phyloP scores from a whole-genome alignment of 2,888 invertebrate species.

The Colletes collaris region DNA sequence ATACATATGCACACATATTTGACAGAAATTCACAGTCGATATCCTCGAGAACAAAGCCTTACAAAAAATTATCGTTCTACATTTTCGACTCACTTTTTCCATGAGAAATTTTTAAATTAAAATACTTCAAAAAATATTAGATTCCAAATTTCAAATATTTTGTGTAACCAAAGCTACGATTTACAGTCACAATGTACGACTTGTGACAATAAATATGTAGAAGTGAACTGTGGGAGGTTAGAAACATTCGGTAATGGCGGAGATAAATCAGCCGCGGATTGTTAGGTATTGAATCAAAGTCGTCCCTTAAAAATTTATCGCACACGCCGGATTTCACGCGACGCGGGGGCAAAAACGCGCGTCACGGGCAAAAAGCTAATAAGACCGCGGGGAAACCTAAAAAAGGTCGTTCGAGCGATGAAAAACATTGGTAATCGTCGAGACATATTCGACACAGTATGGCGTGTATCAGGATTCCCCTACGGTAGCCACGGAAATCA shows the following conservation, averaged over 20 bases:
- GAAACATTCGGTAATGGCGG: background rate
- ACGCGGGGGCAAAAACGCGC: conserved; percentile 12
- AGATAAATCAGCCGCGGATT: background rate
- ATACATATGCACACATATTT: too few species aligned
- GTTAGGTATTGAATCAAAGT: conserved; percentile 24
- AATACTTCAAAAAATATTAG: too few species aligned
- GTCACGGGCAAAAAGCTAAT: conserved; percentile 39
- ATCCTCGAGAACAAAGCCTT: too few species aligned
- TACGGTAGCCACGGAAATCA: conserved; percentile 70
- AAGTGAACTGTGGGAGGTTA: too few species aligned
- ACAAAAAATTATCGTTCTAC: too few species aligned
- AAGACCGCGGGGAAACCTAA: conserved; percentile 16
- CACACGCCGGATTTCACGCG: conserved; percentile 47
- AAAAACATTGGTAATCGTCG: conserved; percentile 57
- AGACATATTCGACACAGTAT: conserved; percentile 73
- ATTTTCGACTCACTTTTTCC: too few species aligned
- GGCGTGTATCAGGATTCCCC: conserved; percentile 68
- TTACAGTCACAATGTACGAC: too few species aligned
- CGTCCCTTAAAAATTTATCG: conserved; percentile 48
- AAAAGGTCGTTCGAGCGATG: conserved; percentile 33
- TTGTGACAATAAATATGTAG: too few species aligned
- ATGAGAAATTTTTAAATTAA: too few species aligned
- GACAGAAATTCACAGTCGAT: too few species aligned
- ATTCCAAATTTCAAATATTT: too few species aligned
- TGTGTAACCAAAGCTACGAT: too few species aligned